phyloP scores from a whole-genome alignment of 2,888 invertebrate species.

The Stramonita haemastoma region DNA sequence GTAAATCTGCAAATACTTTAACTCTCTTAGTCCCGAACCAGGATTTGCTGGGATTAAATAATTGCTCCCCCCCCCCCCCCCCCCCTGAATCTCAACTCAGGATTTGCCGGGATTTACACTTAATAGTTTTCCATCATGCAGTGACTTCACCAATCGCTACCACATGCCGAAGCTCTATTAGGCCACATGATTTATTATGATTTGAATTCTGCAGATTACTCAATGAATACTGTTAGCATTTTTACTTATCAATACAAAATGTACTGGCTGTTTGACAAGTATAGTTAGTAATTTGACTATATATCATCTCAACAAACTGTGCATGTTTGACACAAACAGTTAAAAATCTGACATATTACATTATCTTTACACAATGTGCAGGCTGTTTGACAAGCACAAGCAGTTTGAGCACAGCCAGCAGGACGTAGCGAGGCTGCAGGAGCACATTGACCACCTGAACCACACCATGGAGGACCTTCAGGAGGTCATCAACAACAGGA shows the following conservation, averaged over 20 bases:
- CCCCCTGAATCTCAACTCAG: no score
- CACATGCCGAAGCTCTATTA: no score
- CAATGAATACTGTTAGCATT: conserved; percentile 50
- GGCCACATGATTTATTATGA: no score
- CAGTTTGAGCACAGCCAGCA: conserved; percentile 66
- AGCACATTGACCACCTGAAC: conserved; percentile 60
- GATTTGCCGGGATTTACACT: no score
- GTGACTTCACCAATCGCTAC: no score
- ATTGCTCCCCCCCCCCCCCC: no score
- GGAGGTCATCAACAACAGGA: conserved; percentile 57
- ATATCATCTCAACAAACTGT: background rate
- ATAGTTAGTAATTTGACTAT: background rate
- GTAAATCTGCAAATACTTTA: no score
- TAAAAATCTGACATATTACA: background rate
- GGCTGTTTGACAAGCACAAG: conserved; percentile 50
- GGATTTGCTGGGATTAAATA: no score
- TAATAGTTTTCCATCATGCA: no score
- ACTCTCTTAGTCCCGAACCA: no score
- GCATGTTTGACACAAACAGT: background rate
- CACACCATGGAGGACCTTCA: conserved; percentile 57
- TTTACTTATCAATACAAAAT: background rate
- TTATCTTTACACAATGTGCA: background rate
- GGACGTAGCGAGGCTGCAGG: conserved; percentile 58
- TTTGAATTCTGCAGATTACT: background rate
- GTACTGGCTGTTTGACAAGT: background rate